Conservation (phyloP, 2,888 invertebrate genomes). For the Tenthredo mesomela region DNA sequence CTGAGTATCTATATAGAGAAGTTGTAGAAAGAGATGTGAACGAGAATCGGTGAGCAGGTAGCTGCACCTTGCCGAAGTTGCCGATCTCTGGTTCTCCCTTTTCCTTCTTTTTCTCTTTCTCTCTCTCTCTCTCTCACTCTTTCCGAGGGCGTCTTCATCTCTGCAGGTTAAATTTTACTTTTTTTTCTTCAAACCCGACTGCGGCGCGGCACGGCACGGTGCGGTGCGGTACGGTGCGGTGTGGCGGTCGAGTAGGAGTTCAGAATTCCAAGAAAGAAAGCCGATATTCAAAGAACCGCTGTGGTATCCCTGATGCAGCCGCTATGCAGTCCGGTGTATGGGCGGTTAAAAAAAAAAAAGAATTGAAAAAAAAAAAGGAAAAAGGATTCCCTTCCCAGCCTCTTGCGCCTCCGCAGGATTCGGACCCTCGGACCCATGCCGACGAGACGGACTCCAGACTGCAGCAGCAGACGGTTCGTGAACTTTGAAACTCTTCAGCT, state of each 20-base stretch:
- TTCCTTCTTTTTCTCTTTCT: not conserved
- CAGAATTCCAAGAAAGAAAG: constrained; percentile 49
- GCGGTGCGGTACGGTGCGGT: not conserved
- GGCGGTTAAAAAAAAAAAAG: not conserved
- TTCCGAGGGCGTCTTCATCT: not conserved
- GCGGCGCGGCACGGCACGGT: too few species aligned
- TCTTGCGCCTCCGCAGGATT: not conserved
- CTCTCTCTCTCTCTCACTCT: not conserved
- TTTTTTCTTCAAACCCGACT: not conserved
- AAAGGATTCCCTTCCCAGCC: constrained; percentile 23
- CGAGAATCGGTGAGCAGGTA: constrained; percentile 12
- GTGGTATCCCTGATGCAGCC: constrained; percentile 39
- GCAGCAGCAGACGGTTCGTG: not conserved
- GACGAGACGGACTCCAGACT: constrained; percentile 16
- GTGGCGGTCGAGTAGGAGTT: constrained; percentile 12
- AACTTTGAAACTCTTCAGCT: not conserved
- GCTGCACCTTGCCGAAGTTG: constrained; percentile 28
- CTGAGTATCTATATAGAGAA: not conserved
- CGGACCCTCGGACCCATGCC: constrained; percentile 5
- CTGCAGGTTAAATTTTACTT: not conserved
- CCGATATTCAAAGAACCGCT: constrained; percentile 52
- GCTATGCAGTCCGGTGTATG: not conserved
- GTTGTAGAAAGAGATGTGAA: constrained; percentile 20
- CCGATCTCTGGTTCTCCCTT: constrained; percentile 3
- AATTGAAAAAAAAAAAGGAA: not conserved